Base-by-base conservation (phyloP, 2,113 vertebrate genomes). In the Amazona vittata region DNA sequence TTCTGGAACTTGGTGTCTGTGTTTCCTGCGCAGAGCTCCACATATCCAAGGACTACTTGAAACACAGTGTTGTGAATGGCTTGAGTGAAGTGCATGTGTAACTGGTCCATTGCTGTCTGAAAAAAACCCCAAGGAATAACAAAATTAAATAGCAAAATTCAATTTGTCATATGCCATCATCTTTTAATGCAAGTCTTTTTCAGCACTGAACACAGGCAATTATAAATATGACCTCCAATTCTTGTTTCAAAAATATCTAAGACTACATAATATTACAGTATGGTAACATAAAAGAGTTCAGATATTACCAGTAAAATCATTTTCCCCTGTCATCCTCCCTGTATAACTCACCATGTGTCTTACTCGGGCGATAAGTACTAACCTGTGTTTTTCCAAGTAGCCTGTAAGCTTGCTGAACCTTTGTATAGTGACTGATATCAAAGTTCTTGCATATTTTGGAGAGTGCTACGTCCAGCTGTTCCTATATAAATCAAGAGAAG, bases 1-100 rank as follows among this genome's bases (percentile, higher is more conserved):
- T 99, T 99, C 98, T 99, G 99, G 97, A 99, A 99, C 97, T 99
- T 99, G 81, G 99, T 99, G 86, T 99, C 99, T 8, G 99, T 99
- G 60, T 99, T 99, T 89, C 98, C 99, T 3, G 99, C 99, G 57
- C 99, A 99, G 37, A 99, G 98, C 94, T 99, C 99, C 96, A 99
- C 99, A 10, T 99, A 99, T 49, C 99, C 99, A 93, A 99, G 98
- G 55, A 99, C 99, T 81, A 99, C 99, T 93, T 99, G 99, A 97
- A 99, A 99, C 69, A 99, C 99, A 0, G 99, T 99, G 97, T 99
- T 99, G 98, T 99, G 99, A 97, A 99, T 99, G 92, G 99, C 99
- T 96, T 99, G 99, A 70, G 99, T 99, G 96, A 99, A 99, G 98
- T 99, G 99, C 99, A 99, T 99, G 95, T 99, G 99, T 82, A 99